Base-by-base conservation (phyloP, 2,888 invertebrate genomes). In the Clepsis dumicolana region DNA sequence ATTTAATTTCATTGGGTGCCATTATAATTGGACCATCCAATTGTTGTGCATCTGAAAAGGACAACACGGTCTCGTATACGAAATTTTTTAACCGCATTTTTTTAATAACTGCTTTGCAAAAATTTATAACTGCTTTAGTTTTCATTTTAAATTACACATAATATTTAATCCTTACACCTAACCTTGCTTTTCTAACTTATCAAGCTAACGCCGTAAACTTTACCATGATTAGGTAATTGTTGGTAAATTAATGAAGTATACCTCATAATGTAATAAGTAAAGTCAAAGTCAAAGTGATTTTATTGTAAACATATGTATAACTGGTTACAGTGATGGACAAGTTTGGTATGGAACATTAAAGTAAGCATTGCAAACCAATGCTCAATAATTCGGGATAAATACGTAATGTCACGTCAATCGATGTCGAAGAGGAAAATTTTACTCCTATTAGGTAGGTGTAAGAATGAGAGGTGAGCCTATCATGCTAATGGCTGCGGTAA, bases 401-500 rank as follows among this genome's bases (percentile, higher is more conserved):
- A 12, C n/a, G 7, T n/a, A n/a, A n/a, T 24, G 18, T 7, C 56
- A 35, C n/a, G n/a, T 35, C 35, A 56, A 35, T 56, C 35, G 56
- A 56, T n/a, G 35, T 56, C 35, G 56, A 56, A 8, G 35, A 29
- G 14, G 21, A 12, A 35, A 35, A 4, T n/a, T 56, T 18, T 14
- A 56, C 35, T 35, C 32, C 16, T 18, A 35, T 14, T 14, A 56
- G 21, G n/a, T n/a, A n/a, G n/a, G 54, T 29, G 56, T 21, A 56
- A 32, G 56, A 56, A 21, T 66, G 41, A 59, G 67, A 56, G 54
- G 75, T 72, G 65, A 77, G 77, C 80, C 83, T 83, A 84, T 89
- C 83, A 84, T 81, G 82, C 82, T 90, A 90, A 91, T 90, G 85
- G 85, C 76, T 77, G 78, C 79, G 75, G 92, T 88, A 90, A 92